phyloP scores from a whole-genome alignment of 1,140 invertebrate genomes.

The Temnothorax nylanderi region DNA sequence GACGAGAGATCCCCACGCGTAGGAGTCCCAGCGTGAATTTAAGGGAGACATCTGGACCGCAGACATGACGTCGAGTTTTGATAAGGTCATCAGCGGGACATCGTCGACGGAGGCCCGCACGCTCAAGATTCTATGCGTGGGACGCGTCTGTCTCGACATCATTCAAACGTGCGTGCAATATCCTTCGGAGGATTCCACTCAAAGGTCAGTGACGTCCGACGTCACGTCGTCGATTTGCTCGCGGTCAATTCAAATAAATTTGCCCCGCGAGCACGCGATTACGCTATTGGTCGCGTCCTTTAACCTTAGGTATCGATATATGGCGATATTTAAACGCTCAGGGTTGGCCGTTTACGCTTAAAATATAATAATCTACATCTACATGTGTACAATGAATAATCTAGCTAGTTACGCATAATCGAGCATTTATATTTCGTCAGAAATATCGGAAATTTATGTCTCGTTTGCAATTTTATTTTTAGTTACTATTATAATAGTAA shows the following conservation, averaged over 20 bases:
- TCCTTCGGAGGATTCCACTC: constrained; percentile 85
- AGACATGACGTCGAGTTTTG: constrained; percentile 65
- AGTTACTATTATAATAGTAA: too few relatives aligned
- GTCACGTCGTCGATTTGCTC: neutral
- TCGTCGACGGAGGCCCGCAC: constrained; percentile 49
- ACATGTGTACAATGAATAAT: too few relatives aligned
- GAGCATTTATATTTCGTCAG: too few relatives aligned
- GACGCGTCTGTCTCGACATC: constrained; percentile 86
- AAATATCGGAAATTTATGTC: too few relatives aligned
- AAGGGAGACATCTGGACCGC: neutral
- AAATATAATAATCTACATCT: too few relatives aligned
- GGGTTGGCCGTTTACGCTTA: too few relatives aligned
- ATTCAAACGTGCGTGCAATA: constrained; percentile 85
- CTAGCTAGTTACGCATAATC: too few relatives aligned
- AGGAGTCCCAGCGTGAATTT: neutral
- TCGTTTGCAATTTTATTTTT: too few relatives aligned
- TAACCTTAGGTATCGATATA: neutral
- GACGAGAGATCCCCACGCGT: neutral
- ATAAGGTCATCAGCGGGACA: constrained; percentile 70
- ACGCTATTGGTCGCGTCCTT: neutral
- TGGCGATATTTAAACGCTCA: neutral
- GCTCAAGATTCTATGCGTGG: constrained; percentile 83
- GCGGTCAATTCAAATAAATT: neutral
- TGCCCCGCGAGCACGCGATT: neutral
- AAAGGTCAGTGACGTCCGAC: constrained; percentile 76